A percentile compares a stretch with the other conserved stretches of the same genome.
Conservation (phyloP, 2,113 vertebrate genomes). For the Laticauda colubrina region DNA sequence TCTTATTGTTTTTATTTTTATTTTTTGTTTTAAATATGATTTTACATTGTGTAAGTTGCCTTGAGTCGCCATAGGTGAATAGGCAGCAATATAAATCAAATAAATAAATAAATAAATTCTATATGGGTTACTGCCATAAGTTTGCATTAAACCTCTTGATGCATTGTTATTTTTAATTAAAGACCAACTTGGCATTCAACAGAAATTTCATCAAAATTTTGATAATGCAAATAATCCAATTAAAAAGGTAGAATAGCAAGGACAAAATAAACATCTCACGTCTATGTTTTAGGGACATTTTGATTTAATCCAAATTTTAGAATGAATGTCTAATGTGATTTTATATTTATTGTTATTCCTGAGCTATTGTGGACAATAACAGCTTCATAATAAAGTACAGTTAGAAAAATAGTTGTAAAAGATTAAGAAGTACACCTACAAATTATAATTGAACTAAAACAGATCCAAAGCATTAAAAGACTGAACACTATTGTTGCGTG, state of each 20-base stretch:
- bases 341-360: neutral
- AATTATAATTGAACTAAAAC: neutral
- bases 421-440: neutral
- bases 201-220: neutral
- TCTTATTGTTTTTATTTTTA: too few relatives aligned
- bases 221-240: neutral
- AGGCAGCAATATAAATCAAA: too few relatives aligned
- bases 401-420: neutral
- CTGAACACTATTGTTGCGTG: neutral
- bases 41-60: too few relatives aligned
- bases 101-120: neutral
- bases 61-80: too few relatives aligned
- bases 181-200: neutral
- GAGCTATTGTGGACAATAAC: neutral
- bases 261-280: neutral
- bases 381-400: neutral
- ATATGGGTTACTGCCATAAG: neutral
- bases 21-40: too few relatives aligned
- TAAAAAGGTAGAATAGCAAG: neutral
- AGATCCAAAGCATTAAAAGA: neutral
- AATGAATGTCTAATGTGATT: neutral
- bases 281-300: neutral
- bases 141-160: neutral
- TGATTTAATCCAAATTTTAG: neutral
- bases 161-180: neutral